phyloP scores from a whole-genome alignment of 2,797 vertebrate species.

The Anolis apletophallus region DNA sequence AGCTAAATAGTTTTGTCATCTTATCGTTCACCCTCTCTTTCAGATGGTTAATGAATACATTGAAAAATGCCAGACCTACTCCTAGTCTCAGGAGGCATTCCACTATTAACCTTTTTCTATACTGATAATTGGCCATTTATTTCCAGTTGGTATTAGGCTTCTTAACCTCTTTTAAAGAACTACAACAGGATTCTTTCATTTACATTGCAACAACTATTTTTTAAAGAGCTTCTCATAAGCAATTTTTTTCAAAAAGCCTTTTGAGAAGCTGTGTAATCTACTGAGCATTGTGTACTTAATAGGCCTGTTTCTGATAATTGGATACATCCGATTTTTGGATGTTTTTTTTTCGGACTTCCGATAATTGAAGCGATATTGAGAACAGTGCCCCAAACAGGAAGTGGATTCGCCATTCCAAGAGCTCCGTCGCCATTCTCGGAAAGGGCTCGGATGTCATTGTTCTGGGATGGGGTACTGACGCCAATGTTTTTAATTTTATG shows the following conservation, averaged over 20 bases:
- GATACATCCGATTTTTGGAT: too few relatives aligned
- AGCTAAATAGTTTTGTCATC: conserved; percentile 4
- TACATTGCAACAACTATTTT: background rate
- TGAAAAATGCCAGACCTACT: conserved; percentile 24
- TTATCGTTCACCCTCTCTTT: background rate
- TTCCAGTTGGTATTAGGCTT: conserved; percentile 54
- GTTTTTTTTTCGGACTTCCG: too few relatives aligned
- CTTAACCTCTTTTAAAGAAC: conserved; percentile 57
- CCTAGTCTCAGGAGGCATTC: conserved; percentile 40
- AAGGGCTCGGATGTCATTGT: too few relatives aligned
- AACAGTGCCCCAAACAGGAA: too few relatives aligned
- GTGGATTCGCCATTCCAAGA: too few relatives aligned
- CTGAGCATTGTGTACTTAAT: background rate
- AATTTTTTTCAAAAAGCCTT: conserved; percentile 31
- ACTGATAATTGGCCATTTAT: conserved; percentile 58
- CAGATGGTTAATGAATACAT: conserved; percentile 43
- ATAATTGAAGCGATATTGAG: too few relatives aligned
- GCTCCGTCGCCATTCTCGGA: too few relatives aligned
- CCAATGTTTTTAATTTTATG: too few relatives aligned
- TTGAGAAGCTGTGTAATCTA: background rate
- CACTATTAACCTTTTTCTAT: conserved; percentile 58
- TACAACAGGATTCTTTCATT: conserved; percentile 3
- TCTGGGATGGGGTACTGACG: too few relatives aligned
- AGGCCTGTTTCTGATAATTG: too few relatives aligned
- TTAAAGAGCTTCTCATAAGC: background rate